phyloP scores from a whole-genome alignment of 2,797 vertebrate species.

The Urosaurus nigricauda region DNA sequence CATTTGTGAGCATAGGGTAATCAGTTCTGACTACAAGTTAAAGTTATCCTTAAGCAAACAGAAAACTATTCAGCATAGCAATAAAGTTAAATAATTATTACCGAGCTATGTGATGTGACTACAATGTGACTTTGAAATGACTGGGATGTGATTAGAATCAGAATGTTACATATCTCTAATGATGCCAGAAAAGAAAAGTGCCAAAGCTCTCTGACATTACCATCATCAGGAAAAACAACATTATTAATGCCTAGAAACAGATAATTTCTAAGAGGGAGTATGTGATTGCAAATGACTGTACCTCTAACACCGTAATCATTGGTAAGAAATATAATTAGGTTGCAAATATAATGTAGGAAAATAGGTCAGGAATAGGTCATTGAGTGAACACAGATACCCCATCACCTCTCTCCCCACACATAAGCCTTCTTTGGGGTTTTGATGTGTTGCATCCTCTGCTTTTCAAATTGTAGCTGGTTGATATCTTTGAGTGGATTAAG shows the following conservation, averaged over 20 bases:
- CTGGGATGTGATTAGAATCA: conserved; percentile 76
- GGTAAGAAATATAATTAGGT: conserved; percentile 26
- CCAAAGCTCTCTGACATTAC: conserved; percentile 66
- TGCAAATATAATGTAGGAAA: conserved; percentile 1
- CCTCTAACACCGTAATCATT: conserved; percentile 31
- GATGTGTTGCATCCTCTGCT: neutral
- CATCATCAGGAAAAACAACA: conserved; percentile 68
- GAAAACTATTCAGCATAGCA: conserved; percentile 75
- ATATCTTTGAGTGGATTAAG: neutral
- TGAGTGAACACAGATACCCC: neutral
- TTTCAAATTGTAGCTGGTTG: neutral
- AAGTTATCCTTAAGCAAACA: conserved; percentile 77
- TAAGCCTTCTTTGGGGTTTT: neutral
- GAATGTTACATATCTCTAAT: conserved; percentile 66
- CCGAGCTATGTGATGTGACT: conserved; percentile 72
- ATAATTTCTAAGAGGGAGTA: conserved; percentile 58
- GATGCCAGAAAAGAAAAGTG: conserved; percentile 65
- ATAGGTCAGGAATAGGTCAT: neutral
- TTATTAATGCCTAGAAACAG: conserved; percentile 74
- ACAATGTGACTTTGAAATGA: conserved; percentile 79
- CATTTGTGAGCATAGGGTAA: conserved; percentile 69
- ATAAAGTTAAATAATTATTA: conserved; percentile 81
- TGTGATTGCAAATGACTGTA: conserved; percentile 63
- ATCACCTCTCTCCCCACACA: too few relatives aligned
- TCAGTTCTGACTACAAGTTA: conserved; percentile 70